These are phyloP conservation scores for Aviceda subcristata DNA, from an alignment of 2,113 vertebrate genomes.

Conservation along the genomic window DNA sequence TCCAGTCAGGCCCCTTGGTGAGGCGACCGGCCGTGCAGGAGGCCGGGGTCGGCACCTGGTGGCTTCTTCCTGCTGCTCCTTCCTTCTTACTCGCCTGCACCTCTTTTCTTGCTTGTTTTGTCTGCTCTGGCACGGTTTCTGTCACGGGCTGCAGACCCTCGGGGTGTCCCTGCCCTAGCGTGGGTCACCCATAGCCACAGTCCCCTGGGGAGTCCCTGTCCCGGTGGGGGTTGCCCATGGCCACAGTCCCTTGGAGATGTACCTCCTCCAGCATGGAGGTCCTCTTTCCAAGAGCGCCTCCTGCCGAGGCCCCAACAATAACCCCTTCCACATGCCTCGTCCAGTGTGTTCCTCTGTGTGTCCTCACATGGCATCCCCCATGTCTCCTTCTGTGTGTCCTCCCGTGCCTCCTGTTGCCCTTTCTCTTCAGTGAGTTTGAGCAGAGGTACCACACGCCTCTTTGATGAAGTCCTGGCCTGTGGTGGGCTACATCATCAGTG, in stretches of 20 bases:
- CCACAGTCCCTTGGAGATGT: not conserved
- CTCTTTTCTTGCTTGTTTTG: not conserved
- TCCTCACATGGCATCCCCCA: fast-evolving
- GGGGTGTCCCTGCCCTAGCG: not conserved
- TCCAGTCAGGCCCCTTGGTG: not conserved
- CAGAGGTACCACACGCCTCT: not conserved
- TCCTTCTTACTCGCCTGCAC: not conserved
- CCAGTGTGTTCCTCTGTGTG: not conserved
- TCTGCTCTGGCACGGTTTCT: not conserved
- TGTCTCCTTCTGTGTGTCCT: not conserved
- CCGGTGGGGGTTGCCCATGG: fast-evolving
- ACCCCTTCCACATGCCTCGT: not conserved
- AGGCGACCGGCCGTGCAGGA: not conserved
- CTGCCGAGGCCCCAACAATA: not conserved
- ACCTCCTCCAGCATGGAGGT: not conserved
- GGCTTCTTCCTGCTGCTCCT: not conserved
- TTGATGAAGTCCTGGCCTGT: not conserved
- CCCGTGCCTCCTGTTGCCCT: not conserved
- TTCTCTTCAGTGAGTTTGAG: not conserved
- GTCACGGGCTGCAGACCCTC: not conserved
- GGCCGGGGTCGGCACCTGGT: not conserved
- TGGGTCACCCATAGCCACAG: not conserved
- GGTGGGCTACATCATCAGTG: fast-evolving
- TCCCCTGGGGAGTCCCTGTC: not conserved
- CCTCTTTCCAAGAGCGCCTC: not conserved